Percentiles rank a stretch among this genome's conserved stretches.
Conservation (phyloP, 2,888 invertebrate genomes). For the Nematopogon swammerdamellus region DNA sequence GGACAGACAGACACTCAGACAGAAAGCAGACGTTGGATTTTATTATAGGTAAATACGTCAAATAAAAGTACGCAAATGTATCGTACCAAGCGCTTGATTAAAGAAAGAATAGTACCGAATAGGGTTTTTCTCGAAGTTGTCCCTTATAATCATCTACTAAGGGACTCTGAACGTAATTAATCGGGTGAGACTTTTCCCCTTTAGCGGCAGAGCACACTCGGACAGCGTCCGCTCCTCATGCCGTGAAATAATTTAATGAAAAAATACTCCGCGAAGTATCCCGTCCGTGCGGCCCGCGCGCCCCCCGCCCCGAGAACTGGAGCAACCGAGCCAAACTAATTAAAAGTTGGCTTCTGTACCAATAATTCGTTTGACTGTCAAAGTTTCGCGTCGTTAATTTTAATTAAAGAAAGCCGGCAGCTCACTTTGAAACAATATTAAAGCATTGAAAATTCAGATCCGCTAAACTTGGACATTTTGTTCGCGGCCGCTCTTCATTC, state of each 20-base stretch:
- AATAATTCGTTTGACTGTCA: constrained; percentile 57
- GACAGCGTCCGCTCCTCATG: too few species aligned
- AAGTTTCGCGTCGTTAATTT: constrained; percentile 57
- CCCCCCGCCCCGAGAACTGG: background rate
- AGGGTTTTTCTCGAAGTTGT: too few species aligned
- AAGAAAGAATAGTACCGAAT: too few species aligned
- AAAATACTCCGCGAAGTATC: background rate
- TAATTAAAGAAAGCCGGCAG: constrained; percentile 53
- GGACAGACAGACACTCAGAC: too few species aligned
- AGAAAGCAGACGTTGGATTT: too few species aligned
- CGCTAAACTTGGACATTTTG: constrained; percentile 49
- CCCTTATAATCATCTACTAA: too few species aligned
- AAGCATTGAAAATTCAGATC: constrained; percentile 55
- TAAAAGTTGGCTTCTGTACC: constrained; percentile 54
- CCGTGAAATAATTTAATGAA: background rate
- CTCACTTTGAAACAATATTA: constrained; percentile 53
- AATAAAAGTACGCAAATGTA: too few species aligned
- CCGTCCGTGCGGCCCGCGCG: background rate
- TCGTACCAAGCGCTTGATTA: too few species aligned
- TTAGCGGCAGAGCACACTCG: too few species aligned
- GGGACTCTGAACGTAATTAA: too few species aligned
- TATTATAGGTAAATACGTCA: too few species aligned
- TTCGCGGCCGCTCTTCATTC: constrained; percentile 47
- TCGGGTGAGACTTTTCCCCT: too few species aligned
- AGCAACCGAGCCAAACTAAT: constrained; percentile 35